Evolutionary conservation across 2,888 invertebrate species (phyloP).

Genomic region (Tenthredo livida): DNA sequence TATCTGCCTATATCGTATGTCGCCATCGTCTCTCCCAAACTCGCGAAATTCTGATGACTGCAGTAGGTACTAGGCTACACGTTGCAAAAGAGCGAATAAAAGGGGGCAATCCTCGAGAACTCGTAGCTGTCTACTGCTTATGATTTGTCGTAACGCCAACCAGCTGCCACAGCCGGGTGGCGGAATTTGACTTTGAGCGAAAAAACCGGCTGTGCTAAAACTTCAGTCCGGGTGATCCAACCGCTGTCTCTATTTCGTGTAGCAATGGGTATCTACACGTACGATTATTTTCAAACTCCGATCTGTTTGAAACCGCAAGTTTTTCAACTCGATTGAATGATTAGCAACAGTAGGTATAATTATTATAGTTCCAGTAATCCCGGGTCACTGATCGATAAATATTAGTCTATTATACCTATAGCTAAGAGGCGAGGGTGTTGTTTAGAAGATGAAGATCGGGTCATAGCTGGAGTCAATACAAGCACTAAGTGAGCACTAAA

Average conservation of each 20-base stretch:
- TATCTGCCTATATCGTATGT: neutral
- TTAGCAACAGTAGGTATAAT: too few species aligned
- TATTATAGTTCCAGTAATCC: neutral
- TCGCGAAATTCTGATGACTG: slow-evolving; percentile 1
- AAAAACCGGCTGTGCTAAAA: slow-evolving; percentile 30
- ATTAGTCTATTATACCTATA: slow-evolving; percentile 5
- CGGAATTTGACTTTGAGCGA: slow-evolving; percentile 44
- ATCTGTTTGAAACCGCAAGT: neutral
- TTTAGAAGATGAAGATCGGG: slow-evolving; percentile 43
- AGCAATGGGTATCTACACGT: neutral
- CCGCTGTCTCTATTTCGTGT: neutral
- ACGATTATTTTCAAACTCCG: neutral
- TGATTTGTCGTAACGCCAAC: slow-evolving; percentile 74
- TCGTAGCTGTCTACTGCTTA: slow-evolving; percentile 69
- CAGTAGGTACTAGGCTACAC: too few species aligned
- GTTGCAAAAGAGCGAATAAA: neutral
- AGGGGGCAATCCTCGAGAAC: slow-evolving; percentile 24
- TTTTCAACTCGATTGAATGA: too few species aligned
- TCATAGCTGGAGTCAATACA: slow-evolving; percentile 22
- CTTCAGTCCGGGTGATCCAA: slow-evolving; percentile 4
- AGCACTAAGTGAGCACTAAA: slow-evolving; percentile 51
- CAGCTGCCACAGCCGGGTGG: slow-evolving; percentile 68
- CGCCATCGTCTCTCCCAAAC: neutral
- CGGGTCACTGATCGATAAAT: neutral
- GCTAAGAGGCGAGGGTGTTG: neutral